These are phyloP conservation scores for Morphnarchus princeps DNA, from an alignment of 2,113 vertebrate genomes.

Conservation along the genomic window DNA sequence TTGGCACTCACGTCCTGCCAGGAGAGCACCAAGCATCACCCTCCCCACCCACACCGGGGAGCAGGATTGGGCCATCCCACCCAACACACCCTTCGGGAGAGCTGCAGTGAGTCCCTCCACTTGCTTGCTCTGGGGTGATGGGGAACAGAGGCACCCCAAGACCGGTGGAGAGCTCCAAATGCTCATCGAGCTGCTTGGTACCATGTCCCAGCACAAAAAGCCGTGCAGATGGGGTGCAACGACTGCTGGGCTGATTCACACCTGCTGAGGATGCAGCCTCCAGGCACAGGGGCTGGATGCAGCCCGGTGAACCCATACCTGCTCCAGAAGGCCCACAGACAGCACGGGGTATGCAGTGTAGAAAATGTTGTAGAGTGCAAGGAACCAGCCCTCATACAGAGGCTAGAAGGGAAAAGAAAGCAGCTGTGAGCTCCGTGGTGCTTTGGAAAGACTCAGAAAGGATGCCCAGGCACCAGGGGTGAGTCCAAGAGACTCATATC, in stretches of 20 bases:
- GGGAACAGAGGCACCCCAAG: neutral
- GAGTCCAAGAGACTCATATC: neutral
- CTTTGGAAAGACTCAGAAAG: neutral
- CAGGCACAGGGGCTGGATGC: neutral
- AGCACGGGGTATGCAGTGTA: conserved; percentile 81
- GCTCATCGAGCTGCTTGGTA: neutral
- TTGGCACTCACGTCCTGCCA: conserved; percentile 80
- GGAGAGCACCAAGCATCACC: neutral
- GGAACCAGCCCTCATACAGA: conserved; percentile 90
- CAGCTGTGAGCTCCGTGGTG: neutral
- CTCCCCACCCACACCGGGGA: neutral
- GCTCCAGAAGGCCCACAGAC: conserved; percentile 83
- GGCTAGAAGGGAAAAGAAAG: conserved; percentile 66
- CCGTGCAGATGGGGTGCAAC: neutral
- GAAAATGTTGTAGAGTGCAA: conserved; percentile 82
- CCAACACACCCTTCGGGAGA: neutral
- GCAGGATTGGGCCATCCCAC: neutral
- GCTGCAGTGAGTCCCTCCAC: neutral
- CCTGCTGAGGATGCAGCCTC: neutral
- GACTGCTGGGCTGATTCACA: neutral
- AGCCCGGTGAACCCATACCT: conserved; percentile 71
- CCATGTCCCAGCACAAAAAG: neutral
- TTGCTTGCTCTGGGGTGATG: neutral
- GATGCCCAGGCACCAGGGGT: neutral
- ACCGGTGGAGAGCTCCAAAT: neutral